A percentile compares a stretch with the other conserved stretches of the same genome.
These are phyloP conservation scores for Drosophila tsacasi DNA, from an alignment of 1,140 invertebrate species.

Conservation along the genomic window DNA sequence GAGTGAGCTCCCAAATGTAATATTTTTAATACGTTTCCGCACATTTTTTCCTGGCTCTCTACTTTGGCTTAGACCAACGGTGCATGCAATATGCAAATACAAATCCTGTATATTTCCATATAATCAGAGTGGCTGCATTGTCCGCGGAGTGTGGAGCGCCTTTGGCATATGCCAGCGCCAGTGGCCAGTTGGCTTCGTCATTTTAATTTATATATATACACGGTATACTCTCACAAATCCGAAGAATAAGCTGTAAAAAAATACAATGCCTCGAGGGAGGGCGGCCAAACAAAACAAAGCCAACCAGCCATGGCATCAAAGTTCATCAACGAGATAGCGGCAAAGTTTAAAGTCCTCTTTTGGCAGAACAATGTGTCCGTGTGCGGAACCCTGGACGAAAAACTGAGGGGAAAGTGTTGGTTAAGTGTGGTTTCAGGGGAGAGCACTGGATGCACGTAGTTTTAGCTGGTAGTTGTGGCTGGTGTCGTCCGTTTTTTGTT, in stretches of 20 bases:
- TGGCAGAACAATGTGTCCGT: constrained; percentile 48
- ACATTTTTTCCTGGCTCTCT: background rate
- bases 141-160: constrained; percentile 24
- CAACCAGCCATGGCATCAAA: constrained; percentile 74
- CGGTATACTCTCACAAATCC: constrained; percentile 20
- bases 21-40: background rate
- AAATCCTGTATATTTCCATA: constrained; percentile 17
- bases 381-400: constrained; percentile 10
- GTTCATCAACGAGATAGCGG: constrained; percentile 78
- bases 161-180: constrained; percentile 67
- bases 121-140: constrained; percentile 56
- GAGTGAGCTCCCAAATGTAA: background rate
- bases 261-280: constrained; percentile 48
- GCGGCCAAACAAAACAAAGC: constrained; percentile 48
- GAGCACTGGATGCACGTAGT: constrained; percentile 59
- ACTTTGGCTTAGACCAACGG: background rate
- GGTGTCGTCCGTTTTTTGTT: constrained; percentile 72
- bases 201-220: constrained; percentile 61
- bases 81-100: constrained; percentile 10
- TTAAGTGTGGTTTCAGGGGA: constrained; percentile 9
- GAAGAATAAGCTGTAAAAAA: constrained; percentile 51
- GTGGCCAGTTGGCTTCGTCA: constrained; percentile 47
- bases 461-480: constrained; percentile 34
- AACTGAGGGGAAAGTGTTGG: constrained; percentile 18
- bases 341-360: constrained; percentile 71